Conservation (phyloP, 2,797 vertebrate genomes). For the Delichon dasypus region DNA sequence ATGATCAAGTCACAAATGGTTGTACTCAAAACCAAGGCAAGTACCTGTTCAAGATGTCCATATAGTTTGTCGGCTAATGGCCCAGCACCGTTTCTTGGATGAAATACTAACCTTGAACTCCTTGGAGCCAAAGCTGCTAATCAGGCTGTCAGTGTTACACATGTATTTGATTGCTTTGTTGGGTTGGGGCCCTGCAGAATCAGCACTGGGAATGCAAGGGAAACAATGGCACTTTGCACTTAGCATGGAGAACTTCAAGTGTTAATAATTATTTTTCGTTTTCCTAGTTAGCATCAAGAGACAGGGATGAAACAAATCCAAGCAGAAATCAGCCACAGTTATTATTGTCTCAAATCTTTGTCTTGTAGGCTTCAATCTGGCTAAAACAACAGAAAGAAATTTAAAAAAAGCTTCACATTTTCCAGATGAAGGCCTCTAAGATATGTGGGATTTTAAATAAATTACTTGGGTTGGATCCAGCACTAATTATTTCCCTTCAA, state of each 20-base stretch:
- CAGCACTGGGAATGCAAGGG: neutral
- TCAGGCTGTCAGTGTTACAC: constrained; percentile 36
- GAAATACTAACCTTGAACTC: neutral
- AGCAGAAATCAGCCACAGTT: constrained; percentile 49
- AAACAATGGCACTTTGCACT: constrained; percentile 21
- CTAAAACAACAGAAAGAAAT: constrained; percentile 29
- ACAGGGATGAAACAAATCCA: constrained; percentile 51
- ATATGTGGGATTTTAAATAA: constrained; percentile 14
- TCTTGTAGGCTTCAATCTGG: constrained; percentile 30
- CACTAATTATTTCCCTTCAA: constrained; percentile 27
- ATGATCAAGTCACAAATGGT: neutral
- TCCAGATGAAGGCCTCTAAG: constrained; percentile 22
- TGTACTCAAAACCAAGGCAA: neutral
- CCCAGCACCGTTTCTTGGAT: neutral
- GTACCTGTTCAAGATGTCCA: constrained; percentile 13
- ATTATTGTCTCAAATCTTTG: constrained; percentile 42
- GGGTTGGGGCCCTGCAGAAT: constrained; percentile 26
- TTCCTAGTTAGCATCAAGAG: constrained; percentile 24
- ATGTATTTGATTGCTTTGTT: constrained; percentile 48
- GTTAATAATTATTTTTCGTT: constrained; percentile 46
- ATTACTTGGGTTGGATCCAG: neutral
- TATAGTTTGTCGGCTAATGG: neutral
- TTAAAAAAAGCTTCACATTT: neutral
- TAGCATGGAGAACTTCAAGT: neutral
- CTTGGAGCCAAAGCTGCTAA: constrained; percentile 8